Conservation (phyloP, 30 jellyfish, hydroid and myxozoan species). For the Turritopsis rubra region DNA sequence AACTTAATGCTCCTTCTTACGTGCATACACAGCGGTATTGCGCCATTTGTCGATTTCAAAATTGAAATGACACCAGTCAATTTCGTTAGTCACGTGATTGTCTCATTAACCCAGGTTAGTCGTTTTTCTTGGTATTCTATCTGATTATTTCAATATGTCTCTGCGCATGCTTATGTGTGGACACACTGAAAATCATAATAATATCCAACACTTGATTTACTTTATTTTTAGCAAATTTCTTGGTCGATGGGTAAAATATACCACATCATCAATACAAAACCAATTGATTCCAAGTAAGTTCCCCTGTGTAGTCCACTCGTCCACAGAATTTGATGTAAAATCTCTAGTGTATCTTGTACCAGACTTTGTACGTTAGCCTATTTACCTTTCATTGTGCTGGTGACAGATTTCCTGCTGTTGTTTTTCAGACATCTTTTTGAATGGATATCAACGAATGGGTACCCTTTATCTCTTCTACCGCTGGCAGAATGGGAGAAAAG, state of each 20-base stretch:
- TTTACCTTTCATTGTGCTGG: background rate
- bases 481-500: conserved; percentile 64
- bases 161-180: conserved; percentile 9
- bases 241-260: conserved; percentile 82
- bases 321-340: too few species aligned
- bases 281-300: conserved; percentile 76
- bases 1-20: conserved; percentile 55
- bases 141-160: background rate
- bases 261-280: conserved; percentile 65
- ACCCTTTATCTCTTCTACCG: conserved; percentile 68
- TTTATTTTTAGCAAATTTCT: conserved; percentile 48
- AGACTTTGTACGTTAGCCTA: background rate
- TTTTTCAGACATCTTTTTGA: conserved; percentile 57
- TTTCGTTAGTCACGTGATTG: conserved; percentile 77
- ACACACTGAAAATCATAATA: too few species aligned
- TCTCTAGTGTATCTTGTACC: background rate
- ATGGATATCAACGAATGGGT: conserved; percentile 91
- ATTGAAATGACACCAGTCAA: conserved; percentile 95
- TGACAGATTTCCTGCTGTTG: background rate
- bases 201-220: too few species aligned
- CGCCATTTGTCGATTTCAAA: conserved; percentile 82
- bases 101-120: conserved; percentile 75
- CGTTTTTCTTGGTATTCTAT: too few species aligned
- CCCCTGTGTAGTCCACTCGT: background rate
- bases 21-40: conserved; percentile 57